These are phyloP conservation scores for Synanthedon vespiformis DNA, from an alignment of 2,888 invertebrate species.

Conservation along the genomic window DNA sequence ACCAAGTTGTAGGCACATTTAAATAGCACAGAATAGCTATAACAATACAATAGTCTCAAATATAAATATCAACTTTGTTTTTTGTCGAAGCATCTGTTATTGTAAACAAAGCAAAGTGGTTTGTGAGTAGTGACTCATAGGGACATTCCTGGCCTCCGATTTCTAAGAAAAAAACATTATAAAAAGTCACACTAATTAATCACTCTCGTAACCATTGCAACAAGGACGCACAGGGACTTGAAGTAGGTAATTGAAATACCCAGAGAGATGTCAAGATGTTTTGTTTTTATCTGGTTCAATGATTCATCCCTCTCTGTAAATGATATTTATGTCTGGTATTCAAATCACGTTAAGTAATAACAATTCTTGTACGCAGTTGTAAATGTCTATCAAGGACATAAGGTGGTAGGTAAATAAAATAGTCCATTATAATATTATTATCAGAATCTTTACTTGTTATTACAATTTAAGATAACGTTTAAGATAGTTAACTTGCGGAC, in stretches of 20 bases:
- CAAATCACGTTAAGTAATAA: background rate
- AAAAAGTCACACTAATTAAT: conserved; percentile 25
- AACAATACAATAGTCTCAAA: background rate
- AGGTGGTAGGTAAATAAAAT: no score
- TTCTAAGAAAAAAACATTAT: conserved; percentile 14
- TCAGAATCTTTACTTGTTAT: no score
- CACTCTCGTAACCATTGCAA: conserved; percentile 7
- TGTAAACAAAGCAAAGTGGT: conserved; percentile 36
- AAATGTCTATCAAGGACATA: no score
- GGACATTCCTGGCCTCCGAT: background rate
- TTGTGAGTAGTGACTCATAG: conserved; percentile 1
- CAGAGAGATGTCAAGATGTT: no score
- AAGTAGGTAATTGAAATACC: background rate
- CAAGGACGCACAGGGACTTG: conserved; percentile 11
- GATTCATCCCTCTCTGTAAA: background rate
- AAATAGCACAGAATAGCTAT: no score
- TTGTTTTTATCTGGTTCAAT: background rate
- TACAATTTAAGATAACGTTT: no score
- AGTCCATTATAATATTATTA: no score
- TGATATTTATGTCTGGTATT: background rate
- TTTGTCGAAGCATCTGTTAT: conserved; percentile 36
- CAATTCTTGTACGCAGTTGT: no score
- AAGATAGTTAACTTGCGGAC: no score
- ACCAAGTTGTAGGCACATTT: no score
- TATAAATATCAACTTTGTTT: conserved; percentile 15